Evolutionary conservation across 2,797 vertebrate genomes (phyloP).

Genomic region (Remorina albescens): DNA sequence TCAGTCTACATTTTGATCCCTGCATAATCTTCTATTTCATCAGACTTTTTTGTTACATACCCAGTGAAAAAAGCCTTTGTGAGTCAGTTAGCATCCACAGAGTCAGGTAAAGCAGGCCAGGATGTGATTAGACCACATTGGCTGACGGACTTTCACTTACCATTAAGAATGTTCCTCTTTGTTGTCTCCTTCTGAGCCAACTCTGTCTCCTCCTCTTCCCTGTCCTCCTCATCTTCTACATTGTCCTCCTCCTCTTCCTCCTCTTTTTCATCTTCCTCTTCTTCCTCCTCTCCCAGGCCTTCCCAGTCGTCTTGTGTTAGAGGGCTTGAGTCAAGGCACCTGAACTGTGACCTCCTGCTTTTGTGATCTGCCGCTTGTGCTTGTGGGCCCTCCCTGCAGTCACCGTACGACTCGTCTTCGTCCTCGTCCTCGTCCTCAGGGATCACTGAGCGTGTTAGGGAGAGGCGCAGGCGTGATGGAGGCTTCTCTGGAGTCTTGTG

Average conservation of each 20-base stretch:
- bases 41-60: constrained; percentile 24
- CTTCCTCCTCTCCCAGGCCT: constrained; percentile 54
- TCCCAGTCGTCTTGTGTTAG: constrained; percentile 74
- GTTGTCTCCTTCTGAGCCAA: constrained; percentile 38
- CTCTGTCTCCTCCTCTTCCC: constrained; percentile 39
- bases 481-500: constrained; percentile 89
- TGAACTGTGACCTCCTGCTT: constrained; percentile 45
- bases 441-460: constrained; percentile 87
- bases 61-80: neutral
- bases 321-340: constrained; percentile 54
- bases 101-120: constrained; percentile 24
- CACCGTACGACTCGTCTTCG: constrained; percentile 49
- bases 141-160: constrained; percentile 74
- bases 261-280: constrained; percentile 55
- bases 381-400: constrained; percentile 37
- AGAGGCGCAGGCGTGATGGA: constrained; percentile 88
- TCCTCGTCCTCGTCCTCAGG: constrained; percentile 57
- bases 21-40: constrained; percentile 11
- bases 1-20: neutral
- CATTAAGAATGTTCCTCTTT: constrained; percentile 61
- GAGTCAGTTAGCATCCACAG: neutral
- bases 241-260: constrained; percentile 43
- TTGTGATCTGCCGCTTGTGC: constrained; percentile 32
- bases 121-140: constrained; percentile 38
- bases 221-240: constrained; percentile 44